Percentiles rank a stretch among this genome's conserved stretches.
phyloP scores from a whole-genome alignment of 1,140 invertebrate genomes.

The Papilio polyxenes region DNA sequence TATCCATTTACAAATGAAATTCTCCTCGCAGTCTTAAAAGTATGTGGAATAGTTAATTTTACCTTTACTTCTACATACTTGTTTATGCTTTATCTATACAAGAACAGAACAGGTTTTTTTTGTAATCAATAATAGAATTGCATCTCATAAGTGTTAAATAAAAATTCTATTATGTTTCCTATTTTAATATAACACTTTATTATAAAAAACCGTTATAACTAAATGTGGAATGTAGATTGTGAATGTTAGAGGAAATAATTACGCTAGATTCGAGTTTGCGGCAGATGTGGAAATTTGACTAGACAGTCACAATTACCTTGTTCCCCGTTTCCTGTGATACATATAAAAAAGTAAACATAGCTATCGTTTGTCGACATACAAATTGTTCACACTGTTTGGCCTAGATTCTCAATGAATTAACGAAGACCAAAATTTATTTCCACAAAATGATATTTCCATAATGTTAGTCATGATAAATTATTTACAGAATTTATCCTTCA shows the following conservation, averaged over 20 bases:
- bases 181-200: background rate
- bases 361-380: background rate
- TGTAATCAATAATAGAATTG: too few relatives aligned
- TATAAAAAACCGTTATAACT: background rate
- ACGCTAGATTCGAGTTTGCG: background rate
- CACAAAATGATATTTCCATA: background rate
- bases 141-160: too few relatives aligned
- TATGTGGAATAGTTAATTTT: too few relatives aligned
- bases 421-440: background rate
- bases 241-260: background rate
- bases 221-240: background rate
- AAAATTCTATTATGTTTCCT: background rate
- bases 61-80: too few relatives aligned
- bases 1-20: too few relatives aligned
- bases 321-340: background rate
- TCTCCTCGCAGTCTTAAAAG: too few relatives aligned
- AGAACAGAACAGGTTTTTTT: too few relatives aligned
- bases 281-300: background rate
- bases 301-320: background rate
- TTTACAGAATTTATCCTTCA: background rate
- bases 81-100: too few relatives aligned
- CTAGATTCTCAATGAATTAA: background rate
- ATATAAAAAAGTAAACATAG: background rate
- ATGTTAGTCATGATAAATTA: background rate
- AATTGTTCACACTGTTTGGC: background rate